These are phyloP conservation scores for Microplitis deprimator DNA, from an alignment of 2,888 invertebrate species.

Conservation along the genomic window DNA sequence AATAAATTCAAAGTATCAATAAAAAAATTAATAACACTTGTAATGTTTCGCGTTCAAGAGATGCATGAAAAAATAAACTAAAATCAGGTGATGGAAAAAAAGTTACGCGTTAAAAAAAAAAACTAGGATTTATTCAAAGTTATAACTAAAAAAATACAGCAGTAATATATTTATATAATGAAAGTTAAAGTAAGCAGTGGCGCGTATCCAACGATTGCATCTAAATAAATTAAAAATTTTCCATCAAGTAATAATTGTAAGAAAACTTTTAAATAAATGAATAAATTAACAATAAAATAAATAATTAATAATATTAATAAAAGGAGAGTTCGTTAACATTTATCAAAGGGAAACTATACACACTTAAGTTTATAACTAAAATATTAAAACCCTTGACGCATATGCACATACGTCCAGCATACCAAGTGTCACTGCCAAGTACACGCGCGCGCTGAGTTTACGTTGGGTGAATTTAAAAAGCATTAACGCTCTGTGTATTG, in stretches of 20 bases:
- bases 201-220: background rate
- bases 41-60: too few relatives aligned
- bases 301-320: background rate
- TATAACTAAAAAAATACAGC: background rate
- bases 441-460: conserved; percentile 25
- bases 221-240: background rate
- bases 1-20: too few relatives aligned
- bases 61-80: too few relatives aligned
- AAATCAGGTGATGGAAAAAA: background rate
- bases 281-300: background rate
- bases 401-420: conserved; percentile 25
- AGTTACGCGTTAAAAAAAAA: background rate
- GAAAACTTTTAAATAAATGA: background rate
- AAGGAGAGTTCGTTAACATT: background rate
- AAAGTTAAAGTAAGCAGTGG: background rate
- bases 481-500: conserved; percentile 17
- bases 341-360: conserved; percentile 2
- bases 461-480: conserved; percentile 40
- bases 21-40: too few relatives aligned
- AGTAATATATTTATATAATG: background rate
- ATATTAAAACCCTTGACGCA: conserved; percentile 22
- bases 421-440: conserved; percentile 41
- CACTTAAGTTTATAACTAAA: conserved; percentile 13
- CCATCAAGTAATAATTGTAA: background rate
- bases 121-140: background rate